Conservation (phyloP, 2,888 invertebrate genomes). For the Eurytoma adleriae region DNA sequence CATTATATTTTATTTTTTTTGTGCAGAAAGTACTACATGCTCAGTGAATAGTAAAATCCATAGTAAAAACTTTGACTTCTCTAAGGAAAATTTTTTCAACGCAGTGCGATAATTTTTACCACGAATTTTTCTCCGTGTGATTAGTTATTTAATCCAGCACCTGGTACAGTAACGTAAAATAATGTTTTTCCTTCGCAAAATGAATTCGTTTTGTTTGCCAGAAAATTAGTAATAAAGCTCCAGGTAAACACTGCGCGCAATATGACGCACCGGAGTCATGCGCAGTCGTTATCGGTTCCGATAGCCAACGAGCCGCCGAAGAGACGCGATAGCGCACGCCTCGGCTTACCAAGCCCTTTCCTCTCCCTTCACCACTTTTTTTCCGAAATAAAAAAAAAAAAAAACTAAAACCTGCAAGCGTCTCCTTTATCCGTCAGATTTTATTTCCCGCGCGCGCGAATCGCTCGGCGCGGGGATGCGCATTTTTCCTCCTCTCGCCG, state of each 20-base stretch:
- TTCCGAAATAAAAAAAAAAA: background rate
- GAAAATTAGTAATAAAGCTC: slow-evolving; percentile 5
- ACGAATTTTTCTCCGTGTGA: too few relatives aligned
- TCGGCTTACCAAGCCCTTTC: slow-evolving; percentile 34
- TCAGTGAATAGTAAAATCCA: too few relatives aligned
- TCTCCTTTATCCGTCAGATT: background rate
- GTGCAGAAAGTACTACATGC: too few relatives aligned
- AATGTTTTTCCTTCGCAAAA: too few relatives aligned
- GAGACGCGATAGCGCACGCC: slow-evolving; percentile 30
- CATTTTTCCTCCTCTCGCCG: background rate
- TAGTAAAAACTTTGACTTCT: too few relatives aligned
- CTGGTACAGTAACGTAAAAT: too few relatives aligned
- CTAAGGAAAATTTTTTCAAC: too few relatives aligned
- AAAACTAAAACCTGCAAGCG: too few relatives aligned
- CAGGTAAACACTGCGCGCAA: slow-evolving; percentile 3
- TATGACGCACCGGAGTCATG: background rate
- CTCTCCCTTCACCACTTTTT: background rate
- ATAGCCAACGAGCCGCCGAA: slow-evolving; percentile 11
- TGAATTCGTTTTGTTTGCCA: too few relatives aligned
- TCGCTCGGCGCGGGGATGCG: background rate
- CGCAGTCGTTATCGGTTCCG: background rate
- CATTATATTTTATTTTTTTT: too few relatives aligned
- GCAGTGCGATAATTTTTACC: too few relatives aligned
- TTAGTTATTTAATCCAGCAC: too few relatives aligned
- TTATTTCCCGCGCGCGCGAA: background rate